Evolutionary conservation across 2,888 invertebrate species (phyloP).

Genomic region (Zelleria hepariella): DNA sequence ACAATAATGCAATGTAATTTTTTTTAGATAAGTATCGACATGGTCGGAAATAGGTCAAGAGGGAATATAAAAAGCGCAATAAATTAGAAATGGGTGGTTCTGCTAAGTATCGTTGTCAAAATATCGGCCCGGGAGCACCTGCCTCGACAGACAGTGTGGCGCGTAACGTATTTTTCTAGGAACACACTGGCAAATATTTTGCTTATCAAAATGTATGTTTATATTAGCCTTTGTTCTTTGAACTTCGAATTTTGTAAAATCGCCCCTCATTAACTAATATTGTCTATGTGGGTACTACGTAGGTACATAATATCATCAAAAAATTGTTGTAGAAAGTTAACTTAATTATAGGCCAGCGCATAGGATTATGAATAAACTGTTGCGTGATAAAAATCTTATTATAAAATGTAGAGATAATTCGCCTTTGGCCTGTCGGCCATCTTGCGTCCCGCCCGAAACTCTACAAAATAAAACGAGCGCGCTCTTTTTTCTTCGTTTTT

Average conservation of each 20-base stretch:
- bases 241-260: no score
- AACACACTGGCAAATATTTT: background rate
- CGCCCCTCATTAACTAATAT: no score
- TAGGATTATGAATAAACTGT: background rate
- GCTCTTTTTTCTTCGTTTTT: constrained; percentile 54
- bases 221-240: no score
- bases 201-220: background rate
- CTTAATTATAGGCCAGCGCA: constrained; percentile 19
- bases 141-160: constrained; percentile 53
- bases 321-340: background rate
- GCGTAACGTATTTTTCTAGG: constrained; percentile 40
- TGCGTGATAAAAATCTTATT: constrained; percentile 34
- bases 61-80: constrained; percentile 41
- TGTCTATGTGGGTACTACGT: no score
- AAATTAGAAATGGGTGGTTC: constrained; percentile 60
- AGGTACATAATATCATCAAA: no score
- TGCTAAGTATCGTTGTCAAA: constrained; percentile 69
- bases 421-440: constrained; percentile 52
- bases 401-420: constrained; percentile 55
- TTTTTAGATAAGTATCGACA: constrained; percentile 37
- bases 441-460: constrained; percentile 50
- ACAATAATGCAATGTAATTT: constrained; percentile 37
- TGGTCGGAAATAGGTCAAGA: constrained; percentile 50
- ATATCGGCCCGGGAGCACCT: constrained; percentile 57
- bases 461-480: constrained; percentile 65